Percentiles rank a stretch among this genome's conserved stretches.
Conservation (phyloP, 2,797 vertebrate species). For the Pempheris klunzingeri region DNA sequence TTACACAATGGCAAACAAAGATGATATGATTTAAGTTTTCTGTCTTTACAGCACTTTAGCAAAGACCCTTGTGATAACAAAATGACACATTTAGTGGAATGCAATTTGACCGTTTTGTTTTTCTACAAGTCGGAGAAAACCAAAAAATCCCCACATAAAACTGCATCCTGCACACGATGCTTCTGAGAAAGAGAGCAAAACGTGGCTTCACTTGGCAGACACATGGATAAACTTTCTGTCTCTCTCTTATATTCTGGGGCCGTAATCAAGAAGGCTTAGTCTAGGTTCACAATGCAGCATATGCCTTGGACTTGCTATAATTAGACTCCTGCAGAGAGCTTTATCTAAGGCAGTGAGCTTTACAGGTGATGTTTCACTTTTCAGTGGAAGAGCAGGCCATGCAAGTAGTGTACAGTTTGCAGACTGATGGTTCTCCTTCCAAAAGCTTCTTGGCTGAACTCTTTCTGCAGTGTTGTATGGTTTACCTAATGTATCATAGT, state of each 20-base stretch:
- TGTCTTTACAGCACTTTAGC: background rate
- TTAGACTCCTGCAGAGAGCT: slow-evolving; percentile 36
- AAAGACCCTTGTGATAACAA: background rate
- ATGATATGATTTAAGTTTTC: background rate
- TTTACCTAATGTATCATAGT: background rate
- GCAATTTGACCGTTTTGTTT: background rate
- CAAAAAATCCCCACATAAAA: slow-evolving; percentile 5
- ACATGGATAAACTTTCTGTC: slow-evolving; percentile 12
- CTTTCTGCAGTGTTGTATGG: background rate
- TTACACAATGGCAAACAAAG: background rate
- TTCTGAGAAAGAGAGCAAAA: slow-evolving; percentile 5
- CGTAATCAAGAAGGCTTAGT: slow-evolving; percentile 42
- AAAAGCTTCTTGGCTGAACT: background rate
- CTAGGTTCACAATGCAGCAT: slow-evolving; percentile 26
- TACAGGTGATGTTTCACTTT: slow-evolving; percentile 29
- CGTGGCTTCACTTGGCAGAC: slow-evolving; percentile 32
- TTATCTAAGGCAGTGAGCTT: slow-evolving; percentile 22
- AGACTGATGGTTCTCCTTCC: slow-evolving; percentile 10
- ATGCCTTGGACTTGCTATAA: slow-evolving; percentile 30
- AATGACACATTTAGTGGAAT: background rate
- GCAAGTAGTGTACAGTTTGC: background rate
- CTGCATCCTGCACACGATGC: background rate
- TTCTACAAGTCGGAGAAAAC: background rate
- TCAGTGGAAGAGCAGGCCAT: background rate
- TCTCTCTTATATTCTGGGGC: slow-evolving; percentile 19